Base-by-base conservation (phyloP, 2,113 vertebrate genomes). In the Dendropsophus ebraccatus region DNA sequence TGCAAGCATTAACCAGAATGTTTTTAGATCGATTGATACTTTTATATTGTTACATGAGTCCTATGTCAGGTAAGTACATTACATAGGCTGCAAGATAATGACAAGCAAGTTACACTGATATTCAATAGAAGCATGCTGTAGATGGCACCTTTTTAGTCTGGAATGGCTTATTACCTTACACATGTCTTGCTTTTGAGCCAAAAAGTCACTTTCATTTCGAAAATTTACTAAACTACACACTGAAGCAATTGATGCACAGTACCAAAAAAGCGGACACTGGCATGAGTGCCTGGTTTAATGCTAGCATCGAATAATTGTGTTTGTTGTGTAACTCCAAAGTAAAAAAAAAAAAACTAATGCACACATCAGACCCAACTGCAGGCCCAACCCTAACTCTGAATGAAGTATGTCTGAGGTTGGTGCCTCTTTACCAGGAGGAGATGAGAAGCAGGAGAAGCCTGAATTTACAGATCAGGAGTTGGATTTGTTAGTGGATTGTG, bases 361-460 rank as follows among this genome's bases (percentile, higher is more conserved):
- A 69, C 84, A 17, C 35, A 37, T 62, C 49, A 87, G 52, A 81
- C 30, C 32, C 76, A 70, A 81, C 19, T 56, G 12, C 50, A 69
- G 25, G 37, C 37, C 67, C 37, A 62, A 52, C 67, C 67, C 81
- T 67, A 62, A 28, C 13, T 56, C 4, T 81, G 21, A 21, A 87
- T 81, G 81, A 52, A 87, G 25, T 62, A 49, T 87, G 60, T 81
- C 85, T 87, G 78, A 74, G 67, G 85, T 81, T 81, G 54, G 69
- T 87, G 78, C 67, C 69, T 87, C 77, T 87, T 87, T 30, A 87
- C 85, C 54, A 87, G 85, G 77, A 87, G 85, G 78, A 87, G 45
- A 81, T 81, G 77, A 81, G 35, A 80, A 79, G 54, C 85, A 81
- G 2, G 85, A 86, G 37, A 87, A 87, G 78, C 77, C 85, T n/a